These are phyloP conservation scores for Falco columbarius DNA, from an alignment of 2,797 vertebrate species.

Conservation along the genomic window DNA sequence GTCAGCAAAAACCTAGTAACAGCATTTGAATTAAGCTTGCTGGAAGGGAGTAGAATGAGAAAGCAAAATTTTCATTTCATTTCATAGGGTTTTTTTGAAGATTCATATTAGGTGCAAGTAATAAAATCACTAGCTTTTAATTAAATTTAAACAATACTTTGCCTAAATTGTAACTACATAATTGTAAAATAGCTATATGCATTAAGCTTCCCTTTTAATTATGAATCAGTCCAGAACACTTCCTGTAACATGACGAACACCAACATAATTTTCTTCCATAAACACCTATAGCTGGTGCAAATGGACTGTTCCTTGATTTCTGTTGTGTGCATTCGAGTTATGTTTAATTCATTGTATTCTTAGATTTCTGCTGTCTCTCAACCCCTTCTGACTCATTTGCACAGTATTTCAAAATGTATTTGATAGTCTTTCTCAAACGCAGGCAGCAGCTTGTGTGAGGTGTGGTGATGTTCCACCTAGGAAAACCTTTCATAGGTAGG, in stretches of 20 bases:
- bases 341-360: slow-evolving; percentile 41
- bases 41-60: neutral
- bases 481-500: neutral
- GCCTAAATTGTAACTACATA: neutral
- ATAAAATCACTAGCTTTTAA: slow-evolving; percentile 23
- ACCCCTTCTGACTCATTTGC: neutral
- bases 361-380: neutral
- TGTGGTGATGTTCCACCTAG: neutral
- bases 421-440: neutral
- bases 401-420: neutral
- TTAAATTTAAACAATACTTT: slow-evolving; percentile 40
- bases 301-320: slow-evolving; percentile 17
- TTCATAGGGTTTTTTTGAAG: neutral
- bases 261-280: neutral
- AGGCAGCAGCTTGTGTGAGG: neutral
- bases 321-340: neutral
- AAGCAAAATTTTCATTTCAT: slow-evolving; percentile 11
- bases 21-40: slow-evolving; percentile 30
- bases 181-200: slow-evolving; percentile 12
- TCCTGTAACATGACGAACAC: neutral
- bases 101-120: neutral
- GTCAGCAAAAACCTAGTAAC: slow-evolving; percentile 14
- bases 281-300: slow-evolving; percentile 38
- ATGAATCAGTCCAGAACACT: neutral
- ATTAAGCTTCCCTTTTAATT: slow-evolving; percentile 22